These are phyloP conservation scores for Ciona savignyi DNA, from an alignment of 23 tunicate genomes.

Conservation along the genomic window DNA sequence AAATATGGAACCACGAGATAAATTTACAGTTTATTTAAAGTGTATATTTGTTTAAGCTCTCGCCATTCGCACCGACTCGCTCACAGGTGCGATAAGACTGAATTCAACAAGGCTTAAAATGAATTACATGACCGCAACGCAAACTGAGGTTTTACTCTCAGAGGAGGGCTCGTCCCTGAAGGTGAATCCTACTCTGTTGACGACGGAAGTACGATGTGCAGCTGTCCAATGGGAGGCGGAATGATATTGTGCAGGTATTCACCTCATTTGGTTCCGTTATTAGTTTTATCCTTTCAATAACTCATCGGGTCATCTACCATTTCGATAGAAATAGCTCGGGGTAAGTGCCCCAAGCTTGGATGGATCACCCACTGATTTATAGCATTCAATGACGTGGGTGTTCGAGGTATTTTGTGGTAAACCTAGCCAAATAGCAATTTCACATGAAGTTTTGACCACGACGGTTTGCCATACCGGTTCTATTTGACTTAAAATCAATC, in stretches of 20 bases:
- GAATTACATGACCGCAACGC: too few species aligned
- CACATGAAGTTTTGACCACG: background rate
- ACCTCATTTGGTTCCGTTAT: background rate
- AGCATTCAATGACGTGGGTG: background rate
- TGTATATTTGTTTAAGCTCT: too few species aligned
- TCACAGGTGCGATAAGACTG: too few species aligned
- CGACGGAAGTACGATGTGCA: constrained; percentile 70
- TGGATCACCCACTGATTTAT: background rate
- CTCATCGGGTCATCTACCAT: too few species aligned
- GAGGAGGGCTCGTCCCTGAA: constrained; percentile 72
- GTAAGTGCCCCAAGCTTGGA: too few species aligned
- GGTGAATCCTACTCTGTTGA: constrained; percentile 80
- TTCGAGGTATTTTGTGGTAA: background rate
- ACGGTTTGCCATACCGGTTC: background rate
- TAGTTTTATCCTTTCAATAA: too few species aligned
- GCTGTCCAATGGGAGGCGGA: constrained; percentile 91
- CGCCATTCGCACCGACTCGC: too few species aligned
- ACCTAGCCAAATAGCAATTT: background rate
- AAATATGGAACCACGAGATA: too few species aligned
- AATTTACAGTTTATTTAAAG: too few species aligned
- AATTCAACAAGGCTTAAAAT: too few species aligned
- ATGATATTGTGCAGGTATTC: constrained; percentile 73
- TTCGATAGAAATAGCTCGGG: too few species aligned
- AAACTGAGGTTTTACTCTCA: too few species aligned
- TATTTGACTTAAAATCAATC: background rate